Percentiles rank a stretch among this genome's conserved stretches.
Evolutionary conservation across 64 coral and sea anemone species (phyloP).

Genomic region (Astreopora myriophthalma): DNA sequence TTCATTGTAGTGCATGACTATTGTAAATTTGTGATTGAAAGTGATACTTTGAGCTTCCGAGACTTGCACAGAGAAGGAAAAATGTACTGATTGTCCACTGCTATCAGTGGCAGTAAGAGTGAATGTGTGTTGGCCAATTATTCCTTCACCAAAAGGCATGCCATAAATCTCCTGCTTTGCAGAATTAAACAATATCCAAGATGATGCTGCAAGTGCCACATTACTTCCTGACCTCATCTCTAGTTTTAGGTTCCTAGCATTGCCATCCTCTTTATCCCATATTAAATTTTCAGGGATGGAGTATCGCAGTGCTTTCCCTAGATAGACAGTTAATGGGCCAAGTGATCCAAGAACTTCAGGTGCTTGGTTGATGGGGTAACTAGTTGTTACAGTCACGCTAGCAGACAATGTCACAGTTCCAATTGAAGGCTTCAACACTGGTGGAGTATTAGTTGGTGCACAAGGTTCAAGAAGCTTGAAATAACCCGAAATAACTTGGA

Average conservation of each 20-base stretch:
- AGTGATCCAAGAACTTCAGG: background rate
- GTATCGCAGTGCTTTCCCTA: conserved; percentile 47
- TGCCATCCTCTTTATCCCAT: conserved; percentile 65
- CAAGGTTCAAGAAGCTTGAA: conserved; percentile 1
- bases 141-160: background rate
- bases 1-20: conserved; percentile 38
- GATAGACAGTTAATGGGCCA: background rate
- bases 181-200: conserved; percentile 38
- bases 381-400: background rate
- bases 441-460: background rate
- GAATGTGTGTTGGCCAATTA: conserved; percentile 15
- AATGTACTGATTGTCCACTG: background rate
- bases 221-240: conserved; percentile 41
- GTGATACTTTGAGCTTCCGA: background rate
- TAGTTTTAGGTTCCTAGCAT: conserved; percentile 56
- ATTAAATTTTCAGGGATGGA: conserved; percentile 58
- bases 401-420: background rate
- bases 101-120: conserved; percentile 63
- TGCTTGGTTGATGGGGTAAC: background rate
- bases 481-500: conserved; percentile 4
- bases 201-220: background rate
- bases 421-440: background rate
- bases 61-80: conserved; percentile 43
- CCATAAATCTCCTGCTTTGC: conserved; percentile 68
- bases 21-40: conserved; percentile 57